Evolutionary conservation across 2,888 invertebrate species (phyloP).

Genomic region (Dryocosmus kuriphilus): DNA sequence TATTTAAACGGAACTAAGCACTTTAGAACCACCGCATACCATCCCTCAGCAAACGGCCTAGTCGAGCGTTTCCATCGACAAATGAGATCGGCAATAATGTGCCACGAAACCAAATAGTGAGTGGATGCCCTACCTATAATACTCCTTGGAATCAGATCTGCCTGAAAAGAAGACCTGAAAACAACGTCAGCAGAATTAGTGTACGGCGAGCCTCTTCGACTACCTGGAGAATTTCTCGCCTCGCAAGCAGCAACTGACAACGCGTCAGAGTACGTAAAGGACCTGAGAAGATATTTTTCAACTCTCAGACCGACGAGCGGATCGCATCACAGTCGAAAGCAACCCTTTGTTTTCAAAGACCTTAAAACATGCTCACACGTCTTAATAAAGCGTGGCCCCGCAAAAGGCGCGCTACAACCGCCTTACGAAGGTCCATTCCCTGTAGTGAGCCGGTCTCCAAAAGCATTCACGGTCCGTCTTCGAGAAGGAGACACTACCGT

Average conservation of each 20-base stretch:
- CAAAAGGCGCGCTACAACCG: background rate
- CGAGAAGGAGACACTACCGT: too few relatives aligned
- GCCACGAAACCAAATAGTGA: constrained; percentile 50
- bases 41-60: constrained; percentile 50
- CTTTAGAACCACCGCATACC: constrained; percentile 47
- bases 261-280: background rate
- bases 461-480: too few relatives aligned
- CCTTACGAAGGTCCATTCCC: too few relatives aligned
- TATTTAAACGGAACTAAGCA: constrained; percentile 40
- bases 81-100: constrained; percentile 42
- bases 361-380: background rate
- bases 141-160: constrained; percentile 60
- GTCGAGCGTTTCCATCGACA: constrained; percentile 50
- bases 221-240: constrained; percentile 61
- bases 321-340: background rate
- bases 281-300: background rate
- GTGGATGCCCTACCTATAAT: constrained; percentile 58
- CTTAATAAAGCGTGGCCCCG: background rate
- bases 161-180: constrained; percentile 63
- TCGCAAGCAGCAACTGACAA: background rate
- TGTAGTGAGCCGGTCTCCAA: too few relatives aligned
- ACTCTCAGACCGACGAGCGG: background rate
- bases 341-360: background rate
- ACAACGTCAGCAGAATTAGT: constrained; percentile 61
- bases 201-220: constrained; percentile 58